These are phyloP conservation scores for Epizoanthus fatuus DNA, from an alignment of 92 coral and sea anemone genomes.

Conservation along the genomic window DNA sequence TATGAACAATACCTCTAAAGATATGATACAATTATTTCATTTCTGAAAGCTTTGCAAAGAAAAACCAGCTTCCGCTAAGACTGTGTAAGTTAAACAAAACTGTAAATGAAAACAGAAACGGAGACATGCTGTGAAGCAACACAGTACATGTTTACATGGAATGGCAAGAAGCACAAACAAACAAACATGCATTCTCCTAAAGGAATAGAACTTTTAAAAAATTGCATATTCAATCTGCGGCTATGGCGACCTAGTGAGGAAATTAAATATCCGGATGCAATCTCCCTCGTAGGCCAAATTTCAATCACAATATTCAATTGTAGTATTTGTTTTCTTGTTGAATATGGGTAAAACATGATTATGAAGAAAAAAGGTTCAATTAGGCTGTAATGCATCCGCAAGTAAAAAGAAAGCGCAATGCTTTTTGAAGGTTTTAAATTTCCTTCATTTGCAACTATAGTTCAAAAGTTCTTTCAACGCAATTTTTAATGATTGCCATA, in stretches of 20 bases:
- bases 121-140: not conserved
- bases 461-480: not conserved
- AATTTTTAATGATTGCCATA: not conserved
- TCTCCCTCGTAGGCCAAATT: conserved; percentile 5
- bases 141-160: not conserved
- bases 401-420: conserved; percentile 15
- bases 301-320: conserved; percentile 34
- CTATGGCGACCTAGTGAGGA: conserved; percentile 6
- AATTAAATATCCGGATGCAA: conserved; percentile 43
- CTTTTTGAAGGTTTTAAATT: conserved; percentile 1
- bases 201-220: not conserved
- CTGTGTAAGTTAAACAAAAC: conserved; percentile 22
- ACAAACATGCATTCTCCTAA: conserved; percentile 7
- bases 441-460: not conserved
- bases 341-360: conserved; percentile 7
- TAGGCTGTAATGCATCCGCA: conserved; percentile 20
- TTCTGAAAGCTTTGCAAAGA: conserved; percentile 22
- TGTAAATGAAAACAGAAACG: conserved; percentile 16
- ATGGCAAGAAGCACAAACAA: not conserved
- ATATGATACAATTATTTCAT: not conserved
- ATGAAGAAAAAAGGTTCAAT: conserved; percentile 13
- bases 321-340: conserved; percentile 24
- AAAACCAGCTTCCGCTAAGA: conserved; percentile 10
- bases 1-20: conserved; percentile 13
- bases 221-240: conserved; percentile 11